These are phyloP conservation scores for Octopus sinensis DNA, from an alignment of 1,140 invertebrate genomes.

Conservation along the genomic window DNA sequence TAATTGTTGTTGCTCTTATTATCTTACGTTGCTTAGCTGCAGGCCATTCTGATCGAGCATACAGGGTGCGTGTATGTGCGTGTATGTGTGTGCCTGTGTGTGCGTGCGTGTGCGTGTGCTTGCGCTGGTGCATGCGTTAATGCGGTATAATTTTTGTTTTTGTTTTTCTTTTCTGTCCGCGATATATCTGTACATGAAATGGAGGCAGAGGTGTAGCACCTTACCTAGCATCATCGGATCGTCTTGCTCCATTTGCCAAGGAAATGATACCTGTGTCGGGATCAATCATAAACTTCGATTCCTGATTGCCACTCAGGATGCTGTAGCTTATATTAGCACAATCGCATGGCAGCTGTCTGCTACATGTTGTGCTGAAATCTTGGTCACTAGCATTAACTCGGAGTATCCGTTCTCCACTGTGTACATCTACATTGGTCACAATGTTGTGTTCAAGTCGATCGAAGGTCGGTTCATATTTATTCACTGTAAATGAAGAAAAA, in stretches of 20 bases:
- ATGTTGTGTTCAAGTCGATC: conserved; percentile 12
- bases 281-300: conserved; percentile 46
- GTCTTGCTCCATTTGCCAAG: conserved; percentile 8
- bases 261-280: conserved; percentile 39
- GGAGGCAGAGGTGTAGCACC: not conserved
- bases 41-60: too few species aligned
- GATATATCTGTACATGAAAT: not conserved
- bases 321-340: conserved; percentile 46
- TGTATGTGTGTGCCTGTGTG: too few species aligned
- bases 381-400: conserved; percentile 12
- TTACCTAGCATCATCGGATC: conserved; percentile 13
- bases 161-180: not conserved
- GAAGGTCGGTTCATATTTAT: conserved; percentile 20
- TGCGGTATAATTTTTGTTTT: not conserved
- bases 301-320: conserved; percentile 47
- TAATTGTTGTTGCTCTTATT: too few species aligned
- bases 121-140: not conserved
- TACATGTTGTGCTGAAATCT: conserved; percentile 12
- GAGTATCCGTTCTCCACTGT: not conserved
- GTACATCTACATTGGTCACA: not conserved
- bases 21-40: too few species aligned
- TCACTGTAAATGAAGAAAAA: conserved; percentile 20
- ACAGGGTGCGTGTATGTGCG: too few species aligned
- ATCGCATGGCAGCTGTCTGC: conserved; percentile 29
- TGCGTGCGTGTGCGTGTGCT: too few species aligned